Conservation (phyloP, 2,113 vertebrate genomes). For the Ptilonorhynchus violaceus region DNA sequence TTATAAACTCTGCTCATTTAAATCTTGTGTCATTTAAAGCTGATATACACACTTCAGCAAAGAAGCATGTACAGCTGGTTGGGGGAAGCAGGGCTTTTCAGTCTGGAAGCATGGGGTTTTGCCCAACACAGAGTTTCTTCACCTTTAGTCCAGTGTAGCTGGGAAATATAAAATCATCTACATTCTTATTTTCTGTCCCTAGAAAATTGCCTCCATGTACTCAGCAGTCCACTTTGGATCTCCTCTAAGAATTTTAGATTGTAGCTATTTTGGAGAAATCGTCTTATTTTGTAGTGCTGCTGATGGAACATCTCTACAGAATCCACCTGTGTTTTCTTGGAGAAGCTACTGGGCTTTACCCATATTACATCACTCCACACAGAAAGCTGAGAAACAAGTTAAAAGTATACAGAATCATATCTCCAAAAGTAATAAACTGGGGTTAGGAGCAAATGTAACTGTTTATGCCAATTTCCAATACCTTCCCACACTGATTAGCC, state of each 20-base stretch:
- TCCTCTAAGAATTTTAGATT: neutral
- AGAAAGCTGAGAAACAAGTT: neutral
- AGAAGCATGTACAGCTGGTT: rapidly evolving
- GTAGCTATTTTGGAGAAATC: neutral
- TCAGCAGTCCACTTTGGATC: neutral
- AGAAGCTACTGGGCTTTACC: neutral
- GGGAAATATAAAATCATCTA: neutral
- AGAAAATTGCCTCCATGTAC: neutral
- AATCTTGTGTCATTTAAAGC: neutral
- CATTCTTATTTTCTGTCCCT: neutral
- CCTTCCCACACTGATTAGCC: neutral
- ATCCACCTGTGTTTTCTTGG: neutral
- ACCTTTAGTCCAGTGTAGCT: neutral
- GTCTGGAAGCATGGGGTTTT: neutral
- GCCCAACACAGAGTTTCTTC: neutral
- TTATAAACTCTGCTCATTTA: neutral
- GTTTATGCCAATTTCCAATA: neutral
- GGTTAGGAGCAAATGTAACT: neutral
- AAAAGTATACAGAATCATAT: neutral
- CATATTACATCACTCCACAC: neutral
- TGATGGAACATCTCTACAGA: neutral
- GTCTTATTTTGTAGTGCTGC: neutral
- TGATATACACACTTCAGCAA: neutral
- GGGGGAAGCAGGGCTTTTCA: neutral
- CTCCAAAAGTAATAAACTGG: neutral